A percentile compares a stretch with the other conserved stretches of the same genome.
phyloP scores from a whole-genome alignment of 2,797 vertebrate species.

The Columba guinea region DNA sequence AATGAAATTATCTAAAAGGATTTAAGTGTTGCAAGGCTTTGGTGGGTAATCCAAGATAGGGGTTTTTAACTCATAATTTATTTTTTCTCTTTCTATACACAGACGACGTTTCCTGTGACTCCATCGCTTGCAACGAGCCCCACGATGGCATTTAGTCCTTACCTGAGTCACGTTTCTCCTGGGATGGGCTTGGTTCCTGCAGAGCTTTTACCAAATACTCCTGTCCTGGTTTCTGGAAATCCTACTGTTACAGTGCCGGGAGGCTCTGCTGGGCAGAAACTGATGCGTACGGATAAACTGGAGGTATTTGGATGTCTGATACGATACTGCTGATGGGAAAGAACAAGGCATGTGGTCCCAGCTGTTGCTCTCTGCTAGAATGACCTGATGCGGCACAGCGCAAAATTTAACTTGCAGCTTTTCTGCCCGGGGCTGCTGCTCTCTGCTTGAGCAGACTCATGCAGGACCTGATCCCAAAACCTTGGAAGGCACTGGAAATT shows the following conservation, averaged over 20 bases:
- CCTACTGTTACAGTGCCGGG: slow-evolving; percentile 87
- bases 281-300: slow-evolving; percentile 94
- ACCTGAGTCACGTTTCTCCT: slow-evolving; percentile 91
- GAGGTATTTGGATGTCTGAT: slow-evolving; percentile 84
- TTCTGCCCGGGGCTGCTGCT: background rate
- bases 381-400: background rate
- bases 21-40: background rate
- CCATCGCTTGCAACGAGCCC: slow-evolving; percentile 89
- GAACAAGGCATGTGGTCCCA: background rate
- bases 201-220: slow-evolving; percentile 91
- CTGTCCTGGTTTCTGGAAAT: slow-evolving; percentile 92
- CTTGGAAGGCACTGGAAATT: background rate
- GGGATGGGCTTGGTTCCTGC: slow-evolving; percentile 92
- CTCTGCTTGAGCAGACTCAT: background rate
- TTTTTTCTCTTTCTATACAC: slow-evolving; percentile 50
- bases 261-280: slow-evolving; percentile 87
- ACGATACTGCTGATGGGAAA: background rate
- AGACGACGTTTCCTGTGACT: slow-evolving; percentile 93
- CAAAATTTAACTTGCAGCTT: background rate
- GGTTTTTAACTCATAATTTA: background rate
- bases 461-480: background rate
- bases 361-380: background rate
- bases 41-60: background rate
- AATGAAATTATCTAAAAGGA: slow-evolving; percentile 7
- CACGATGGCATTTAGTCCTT: slow-evolving; percentile 93